Conservation (phyloP, 2,888 invertebrate species). For the Ypsolopha scabrella region DNA sequence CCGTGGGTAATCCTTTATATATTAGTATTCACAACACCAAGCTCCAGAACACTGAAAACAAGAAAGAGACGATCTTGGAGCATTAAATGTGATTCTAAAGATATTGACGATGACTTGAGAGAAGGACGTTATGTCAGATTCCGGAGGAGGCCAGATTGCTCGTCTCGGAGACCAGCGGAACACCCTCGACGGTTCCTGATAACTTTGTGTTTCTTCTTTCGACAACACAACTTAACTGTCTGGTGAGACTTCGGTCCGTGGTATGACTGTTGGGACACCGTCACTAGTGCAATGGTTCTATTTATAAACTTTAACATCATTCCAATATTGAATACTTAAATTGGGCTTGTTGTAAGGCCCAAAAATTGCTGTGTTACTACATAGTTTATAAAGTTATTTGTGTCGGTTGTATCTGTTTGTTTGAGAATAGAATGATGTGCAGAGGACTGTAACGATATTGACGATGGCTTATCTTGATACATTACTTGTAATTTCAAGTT, state of each 20-base stretch:
- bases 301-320: constrained; percentile 41
- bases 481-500: constrained; percentile 32
- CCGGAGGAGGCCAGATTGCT: constrained; percentile 44
- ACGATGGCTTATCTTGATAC: no score
- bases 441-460: constrained; percentile 59
- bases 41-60: constrained; percentile 85
- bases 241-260: no score
- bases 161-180: constrained; percentile 56
- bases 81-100: constrained; percentile 25
- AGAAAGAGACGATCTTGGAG: constrained; percentile 72
- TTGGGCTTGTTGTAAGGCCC: constrained; percentile 63
- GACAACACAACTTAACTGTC: constrained; percentile 23
- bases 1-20: no score
- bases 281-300: constrained; percentile 24
- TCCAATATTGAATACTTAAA: constrained; percentile 48
- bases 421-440: constrained; percentile 22
- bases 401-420: constrained; percentile 28
- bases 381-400: constrained; percentile 33
- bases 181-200: constrained; percentile 52
- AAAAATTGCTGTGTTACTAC: constrained; percentile 58
- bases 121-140: constrained; percentile 56
- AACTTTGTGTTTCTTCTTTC: constrained; percentile 44
- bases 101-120: constrained; percentile 32
- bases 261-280: constrained; percentile 6
- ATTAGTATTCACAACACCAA: no score